Percentiles rank a stretch among this genome's conserved stretches.
These are phyloP conservation scores for Timema podura DNA, from an alignment of 2,888 invertebrate species.

Conservation along the genomic window DNA sequence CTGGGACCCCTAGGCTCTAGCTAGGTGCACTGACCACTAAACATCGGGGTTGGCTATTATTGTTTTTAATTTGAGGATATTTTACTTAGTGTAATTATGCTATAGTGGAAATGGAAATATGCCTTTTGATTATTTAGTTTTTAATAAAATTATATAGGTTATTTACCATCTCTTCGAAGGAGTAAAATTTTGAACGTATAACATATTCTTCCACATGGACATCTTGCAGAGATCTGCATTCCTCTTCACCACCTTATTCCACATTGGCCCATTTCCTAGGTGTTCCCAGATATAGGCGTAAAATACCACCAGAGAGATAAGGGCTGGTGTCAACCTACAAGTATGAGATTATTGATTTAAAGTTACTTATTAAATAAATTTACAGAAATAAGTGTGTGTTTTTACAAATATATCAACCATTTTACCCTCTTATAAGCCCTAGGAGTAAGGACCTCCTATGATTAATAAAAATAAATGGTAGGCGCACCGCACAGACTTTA, in stretches of 20 bases:
- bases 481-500: too few relatives aligned
- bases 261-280: conserved; percentile 60
- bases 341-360: neutral
- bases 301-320: conserved; percentile 59
- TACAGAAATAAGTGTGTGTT: neutral
- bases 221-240: conserved; percentile 62
- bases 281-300: conserved; percentile 65
- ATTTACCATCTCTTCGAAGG: conserved; percentile 64
- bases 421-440: neutral
- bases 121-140: too few relatives aligned
- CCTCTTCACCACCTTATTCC: conserved; percentile 59
- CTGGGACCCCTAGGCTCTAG: too few relatives aligned
- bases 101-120: too few relatives aligned
- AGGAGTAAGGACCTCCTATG: neutral
- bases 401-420: conserved; percentile 1
- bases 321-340: conserved; percentile 59
- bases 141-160: neutral
- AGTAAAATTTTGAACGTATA: conserved; percentile 65
- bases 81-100: neutral
- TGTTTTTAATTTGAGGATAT: neutral
- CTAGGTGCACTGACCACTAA: too few relatives aligned
- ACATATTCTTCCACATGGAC: conserved; percentile 63
- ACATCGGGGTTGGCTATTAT: neutral
- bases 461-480: too few relatives aligned
- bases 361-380: too few relatives aligned